A percentile compares a stretch with the other conserved stretches of the same genome.
phyloP scores from a whole-genome alignment of 2,797 vertebrate genomes.

The Galago senegalensis region DNA sequence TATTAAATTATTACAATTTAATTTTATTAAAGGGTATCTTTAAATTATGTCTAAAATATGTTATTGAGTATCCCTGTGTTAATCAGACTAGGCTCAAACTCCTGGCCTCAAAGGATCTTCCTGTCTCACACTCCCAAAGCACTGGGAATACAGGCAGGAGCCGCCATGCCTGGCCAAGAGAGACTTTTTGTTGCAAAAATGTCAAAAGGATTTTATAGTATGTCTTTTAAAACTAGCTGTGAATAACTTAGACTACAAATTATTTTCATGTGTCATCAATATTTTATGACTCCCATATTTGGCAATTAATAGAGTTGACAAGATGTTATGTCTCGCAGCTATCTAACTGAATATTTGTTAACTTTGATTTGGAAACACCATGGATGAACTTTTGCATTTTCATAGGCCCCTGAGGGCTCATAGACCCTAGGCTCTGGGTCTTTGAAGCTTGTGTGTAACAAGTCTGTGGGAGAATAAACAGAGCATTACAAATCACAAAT shows the following conservation, averaged over 20 bases:
- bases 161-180: background rate
- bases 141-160: background rate
- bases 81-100: background rate
- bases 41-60: no score
- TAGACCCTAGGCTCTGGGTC: background rate
- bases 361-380: constrained; percentile 25
- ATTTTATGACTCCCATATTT: constrained; percentile 46
- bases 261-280: background rate
- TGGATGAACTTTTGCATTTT: constrained; percentile 32
- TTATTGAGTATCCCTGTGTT: background rate
- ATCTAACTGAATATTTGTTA: background rate
- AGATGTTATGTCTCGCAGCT: background rate
- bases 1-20: background rate
- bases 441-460: background rate
- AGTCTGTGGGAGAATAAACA: background rate
- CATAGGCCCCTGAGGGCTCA: background rate
- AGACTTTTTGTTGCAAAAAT: constrained; percentile 23
- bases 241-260: background rate
- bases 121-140: background rate
- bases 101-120: no score
- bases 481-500: background rate
- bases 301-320: background rate
- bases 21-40: background rate
- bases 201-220: background rate
- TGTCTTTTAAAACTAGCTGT: background rate